Evolutionary conservation across 2,113 vertebrate genomes (phyloP), one percentile per base, ranked within the genome.

Genomic region (Psilopogon haemacephalus): DNA sequence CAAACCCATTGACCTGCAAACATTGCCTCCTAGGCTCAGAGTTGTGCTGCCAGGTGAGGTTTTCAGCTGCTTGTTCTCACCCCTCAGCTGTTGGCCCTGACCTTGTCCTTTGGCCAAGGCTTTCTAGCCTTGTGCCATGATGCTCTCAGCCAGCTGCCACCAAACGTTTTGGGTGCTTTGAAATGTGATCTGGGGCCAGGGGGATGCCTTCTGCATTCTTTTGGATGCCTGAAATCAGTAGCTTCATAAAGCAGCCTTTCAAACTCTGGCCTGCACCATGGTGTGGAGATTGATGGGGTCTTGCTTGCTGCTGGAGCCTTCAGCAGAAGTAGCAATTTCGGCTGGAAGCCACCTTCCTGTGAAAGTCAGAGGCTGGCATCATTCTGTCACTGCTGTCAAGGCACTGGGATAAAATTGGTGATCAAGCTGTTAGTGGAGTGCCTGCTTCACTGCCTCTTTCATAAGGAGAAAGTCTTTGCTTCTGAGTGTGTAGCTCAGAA

Each of bases 101-200:
- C 38, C 38, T 67, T 70, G 80, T 55, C 35, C 12, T 68, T 59
- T 4, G 15, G n/a, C 82, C 70, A 17, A 17, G 46, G 44, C 37
- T 71, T 73, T 50, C 24, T 28, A 35, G 83, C 68, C 54, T 46
- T 11, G 46, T 20, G 15, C 42, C 40, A 56, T 38, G 27, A 21
- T 27, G 78, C 68, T 74, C 50, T 50, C 37, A 63, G 75, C 63
- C 10, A 13, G 15, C 62, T 50, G 65, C 32, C 35, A 28, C 38
- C 37, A 17, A 4, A 1, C 13, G 32, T 15, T 44, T 30, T 35
- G 24, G 59, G 2, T 62, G 74, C n/a, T 90, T 58, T 26, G 46
- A 72, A 65, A 8, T 58, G 33, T 3, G 1, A 58, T 60, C 80
- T 48, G 9, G 6, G 4, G 5, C 0, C 37, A 3, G 44, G 24